phyloP scores from a whole-genome alignment of 2,113 vertebrate genomes.

The Myotis davidii region DNA sequence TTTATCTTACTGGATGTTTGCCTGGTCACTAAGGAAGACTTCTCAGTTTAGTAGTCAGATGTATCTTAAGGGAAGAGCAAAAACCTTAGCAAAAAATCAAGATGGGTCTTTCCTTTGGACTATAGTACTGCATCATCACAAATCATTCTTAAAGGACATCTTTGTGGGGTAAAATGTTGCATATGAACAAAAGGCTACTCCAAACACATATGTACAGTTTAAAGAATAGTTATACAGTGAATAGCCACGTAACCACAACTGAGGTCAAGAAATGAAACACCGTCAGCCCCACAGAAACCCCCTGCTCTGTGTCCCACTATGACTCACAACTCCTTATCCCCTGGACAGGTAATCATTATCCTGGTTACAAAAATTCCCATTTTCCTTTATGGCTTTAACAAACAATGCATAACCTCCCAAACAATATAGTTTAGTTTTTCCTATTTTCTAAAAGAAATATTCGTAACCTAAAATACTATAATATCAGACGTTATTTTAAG shows the following conservation, averaged over 20 bases:
- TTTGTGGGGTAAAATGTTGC: background rate
- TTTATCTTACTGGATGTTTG: background rate
- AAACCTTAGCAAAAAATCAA: background rate
- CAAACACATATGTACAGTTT: background rate
- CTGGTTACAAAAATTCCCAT: background rate
- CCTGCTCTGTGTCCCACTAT: background rate
- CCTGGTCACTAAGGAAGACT: background rate
- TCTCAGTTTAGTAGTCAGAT: background rate
- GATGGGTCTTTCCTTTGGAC: background rate
- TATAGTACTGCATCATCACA: background rate
- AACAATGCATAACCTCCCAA: background rate
- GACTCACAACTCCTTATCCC: background rate
- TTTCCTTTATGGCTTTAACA: background rate
- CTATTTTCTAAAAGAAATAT: background rate
- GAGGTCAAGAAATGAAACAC: background rate
- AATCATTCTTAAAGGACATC: background rate
- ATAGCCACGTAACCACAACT: background rate
- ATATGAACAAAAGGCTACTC: background rate
- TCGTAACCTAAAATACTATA: background rate
- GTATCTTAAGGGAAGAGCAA: conserved; percentile 10
- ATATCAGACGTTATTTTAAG: background rate
- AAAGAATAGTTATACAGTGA: background rate
- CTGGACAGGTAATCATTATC: background rate
- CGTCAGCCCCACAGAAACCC: background rate
- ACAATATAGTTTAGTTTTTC: background rate